Base-by-base conservation (phyloP, 2,797 vertebrate genomes). In the Numenius phaeopus region DNA sequence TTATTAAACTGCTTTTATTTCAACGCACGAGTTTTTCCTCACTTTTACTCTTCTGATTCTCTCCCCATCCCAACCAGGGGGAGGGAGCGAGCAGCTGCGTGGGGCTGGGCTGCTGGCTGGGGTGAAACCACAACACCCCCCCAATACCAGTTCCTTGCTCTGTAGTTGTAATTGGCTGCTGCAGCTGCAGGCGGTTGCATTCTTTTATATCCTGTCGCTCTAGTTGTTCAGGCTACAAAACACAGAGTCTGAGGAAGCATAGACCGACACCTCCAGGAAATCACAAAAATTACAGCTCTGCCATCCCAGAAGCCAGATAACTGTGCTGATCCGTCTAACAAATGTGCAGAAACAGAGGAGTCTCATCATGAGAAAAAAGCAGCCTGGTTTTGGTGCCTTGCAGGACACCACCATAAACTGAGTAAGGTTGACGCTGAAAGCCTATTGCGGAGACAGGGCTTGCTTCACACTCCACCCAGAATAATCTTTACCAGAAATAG, bases 221-320 rank as follows among this genome's bases (percentile, higher is more conserved):
- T 19, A 16, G 4, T 39, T 47, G 32, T 27, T 75, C 2, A 30
- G 49, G 55, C 40, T 61, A 30, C 54, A 39, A 59, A 65, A 49
- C 0, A 0, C 32, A 3, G 29, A 29, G 32, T 6, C n/a, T 22
- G 58, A 59, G 72, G 58, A 59, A 78, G 20, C 39, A n/a, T 26
- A 50, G 18, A 3, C 0, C 0, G 44, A 34, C 24, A 57, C 30
- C 40, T 73, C 34, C 65, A 66, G 73, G 22, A 81, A 86, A 44
- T 15, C 37, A 64, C 15, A 44, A 34, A 34, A 37, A 19, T 26
- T 27, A 44, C 70, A 85, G 52, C 42, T 87, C 34, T 83, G 72
- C 62, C 55, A 4, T 9, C 15, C 10, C 37, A 72, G 65, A 52
- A 57, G 19, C 10, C 42, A 18, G 27, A 14, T 40, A 18, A 52